Evolutionary conservation across 2,888 invertebrate genomes (phyloP).

Genomic region (Caenorhabditis doughertyi): DNA sequence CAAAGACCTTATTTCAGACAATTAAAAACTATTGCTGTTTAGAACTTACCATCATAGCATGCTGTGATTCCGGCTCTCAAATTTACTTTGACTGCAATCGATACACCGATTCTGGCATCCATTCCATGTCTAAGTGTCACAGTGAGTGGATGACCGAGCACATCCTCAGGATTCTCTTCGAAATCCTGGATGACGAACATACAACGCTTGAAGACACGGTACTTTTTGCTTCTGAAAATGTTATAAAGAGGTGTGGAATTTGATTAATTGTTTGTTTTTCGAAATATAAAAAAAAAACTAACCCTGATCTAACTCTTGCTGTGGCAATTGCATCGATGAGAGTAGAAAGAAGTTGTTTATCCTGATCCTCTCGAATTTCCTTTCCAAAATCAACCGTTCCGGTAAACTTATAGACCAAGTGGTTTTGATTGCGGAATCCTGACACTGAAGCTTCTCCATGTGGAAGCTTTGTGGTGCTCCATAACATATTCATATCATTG

Average conservation of each 20-base stretch:
- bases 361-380: conserved; percentile 85
- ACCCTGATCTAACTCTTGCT: not conserved
- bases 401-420: not conserved
- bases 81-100: conserved; percentile 18
- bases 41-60: conserved; percentile 24
- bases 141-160: not conserved
- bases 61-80: conserved; percentile 33
- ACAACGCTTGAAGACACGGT: not conserved
- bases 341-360: not conserved
- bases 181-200: not conserved
- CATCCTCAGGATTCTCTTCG: not conserved
- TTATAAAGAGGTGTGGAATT: no score
- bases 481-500: conserved; percentile 53
- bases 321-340: conserved; percentile 8
- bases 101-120: conserved; percentile 26
- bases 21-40: no score
- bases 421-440: no score
- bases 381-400: not conserved
- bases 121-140: not conserved
- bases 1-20: no score
- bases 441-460: not conserved
- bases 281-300: no score
- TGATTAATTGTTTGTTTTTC: no score
- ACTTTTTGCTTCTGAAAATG: not conserved
- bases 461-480: not conserved